Percentiles rank a stretch among this genome's conserved stretches.
Evolutionary conservation across 2,113 vertebrate species (phyloP).

Genomic region (Corydoras sp.): DNA sequence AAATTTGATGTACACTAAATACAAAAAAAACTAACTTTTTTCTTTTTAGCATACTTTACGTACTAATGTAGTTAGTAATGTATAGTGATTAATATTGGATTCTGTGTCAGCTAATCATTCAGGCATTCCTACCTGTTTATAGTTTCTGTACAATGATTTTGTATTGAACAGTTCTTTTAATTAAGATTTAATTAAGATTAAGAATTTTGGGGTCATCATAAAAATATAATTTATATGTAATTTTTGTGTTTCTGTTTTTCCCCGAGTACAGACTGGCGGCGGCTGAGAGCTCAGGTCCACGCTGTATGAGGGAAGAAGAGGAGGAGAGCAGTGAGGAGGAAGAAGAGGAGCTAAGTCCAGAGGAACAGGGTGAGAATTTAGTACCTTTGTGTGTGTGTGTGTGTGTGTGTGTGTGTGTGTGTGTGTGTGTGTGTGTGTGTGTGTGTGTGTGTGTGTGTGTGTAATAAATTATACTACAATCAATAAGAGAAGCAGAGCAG

Average conservation of each 20-base stretch:
- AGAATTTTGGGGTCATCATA: too few relatives aligned
- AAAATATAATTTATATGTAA: too few relatives aligned
- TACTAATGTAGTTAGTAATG: too few relatives aligned
- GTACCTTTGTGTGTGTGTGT: background rate
- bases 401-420: background rate
- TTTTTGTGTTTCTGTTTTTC: background rate
- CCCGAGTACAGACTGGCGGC: constrained; percentile 70
- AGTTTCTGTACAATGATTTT: background rate
- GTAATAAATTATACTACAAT: background rate
- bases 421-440: background rate
- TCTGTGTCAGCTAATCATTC: too few relatives aligned
- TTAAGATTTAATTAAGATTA: background rate
- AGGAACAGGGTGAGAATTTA: constrained; percentile 76
- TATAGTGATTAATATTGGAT: too few relatives aligned
- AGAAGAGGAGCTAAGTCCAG: constrained; percentile 80
- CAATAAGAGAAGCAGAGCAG: background rate
- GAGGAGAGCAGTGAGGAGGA: constrained; percentile 82
- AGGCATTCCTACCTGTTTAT: too few relatives aligned
- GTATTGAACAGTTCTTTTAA: background rate
- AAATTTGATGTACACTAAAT: too few relatives aligned
- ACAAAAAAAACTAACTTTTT: too few relatives aligned
- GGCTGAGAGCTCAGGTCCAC: constrained; percentile 77
- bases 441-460: background rate
- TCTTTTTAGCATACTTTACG: too few relatives aligned
- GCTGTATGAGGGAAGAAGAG: constrained; percentile 60